Evolutionary conservation across 2,888 invertebrate genomes (phyloP), one percentile per base, ranked within the genome.

Genomic region (Unio delphinus): DNA sequence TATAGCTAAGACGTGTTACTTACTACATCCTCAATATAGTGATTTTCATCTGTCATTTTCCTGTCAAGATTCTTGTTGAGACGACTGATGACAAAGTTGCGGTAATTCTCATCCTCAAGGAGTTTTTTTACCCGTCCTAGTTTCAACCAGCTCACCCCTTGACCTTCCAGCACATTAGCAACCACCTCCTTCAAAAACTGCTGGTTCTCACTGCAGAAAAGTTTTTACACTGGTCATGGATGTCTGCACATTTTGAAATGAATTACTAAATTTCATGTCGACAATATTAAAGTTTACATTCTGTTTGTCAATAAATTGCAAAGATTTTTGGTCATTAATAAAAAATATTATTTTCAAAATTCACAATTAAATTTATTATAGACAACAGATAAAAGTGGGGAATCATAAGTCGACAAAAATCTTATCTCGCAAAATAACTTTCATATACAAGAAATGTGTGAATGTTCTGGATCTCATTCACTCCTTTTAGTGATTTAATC

Each of bases 91-190:
- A 98, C 96, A 91, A 99, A 94, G 89, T 97, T 98, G 56, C 99
- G 93, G 90, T 99, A 97, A 63, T 96, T 98, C 91, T 99, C 99
- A 90, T 99, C 99, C 89, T 99, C 99, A 96, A 99, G 97, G 54
- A 99, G 91, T 87, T 97, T 98, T 88, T 95, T 96, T 65, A 98
- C 92, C 34, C 97, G 93, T 87, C 95, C 96, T 26, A 97, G 91
- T 89, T 98, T 97, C 64, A 99, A 92, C 97, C 99, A 99, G 26
- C 98, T 97, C 0, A 99, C 95, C 0, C 97, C 97, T 90, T 97
- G 96, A 5, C 98, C 98, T 75, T 95, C 94, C 68, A 96, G 89
- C 3, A 97, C 96, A 89, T 94, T 94, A 86, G 93, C 94, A 0
- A 96, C 93, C 65, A 96, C 92, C 94, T 98, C 98, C 87, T 96